phyloP scores from a whole-genome alignment of 1,140 invertebrate species.

The Hylaeus volcanicus region DNA sequence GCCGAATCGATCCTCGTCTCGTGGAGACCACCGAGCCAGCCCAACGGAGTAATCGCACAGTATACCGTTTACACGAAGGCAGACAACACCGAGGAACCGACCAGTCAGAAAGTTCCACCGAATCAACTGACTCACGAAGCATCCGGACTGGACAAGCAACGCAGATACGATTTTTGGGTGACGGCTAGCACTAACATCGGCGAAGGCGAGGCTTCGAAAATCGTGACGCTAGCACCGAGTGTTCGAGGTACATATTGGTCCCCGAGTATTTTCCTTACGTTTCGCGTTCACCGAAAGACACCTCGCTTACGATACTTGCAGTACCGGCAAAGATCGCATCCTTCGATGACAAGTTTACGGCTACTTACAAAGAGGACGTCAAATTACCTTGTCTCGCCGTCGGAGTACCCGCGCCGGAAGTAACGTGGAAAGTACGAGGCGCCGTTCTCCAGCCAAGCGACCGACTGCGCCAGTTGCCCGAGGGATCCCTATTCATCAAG shows the following conservation, averaged over 20 bases:
- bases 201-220: constrained; percentile 93
- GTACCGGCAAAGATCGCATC: constrained; percentile 96
- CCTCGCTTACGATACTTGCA: constrained; percentile 74
- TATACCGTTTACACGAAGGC: constrained; percentile 96
- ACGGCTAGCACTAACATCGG: constrained; percentile 96
- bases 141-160: constrained; percentile 89
- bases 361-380: constrained; percentile 94
- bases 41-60: constrained; percentile 95
- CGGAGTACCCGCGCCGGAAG: constrained; percentile 92
- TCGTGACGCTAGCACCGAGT: constrained; percentile 90
- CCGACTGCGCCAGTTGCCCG: constrained; percentile 89
- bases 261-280: neutral
- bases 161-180: constrained; percentile 96
- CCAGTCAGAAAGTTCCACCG: constrained; percentile 85
- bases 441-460: constrained; percentile 86
- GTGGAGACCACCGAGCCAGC: constrained; percentile 94
- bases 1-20: constrained; percentile 94
- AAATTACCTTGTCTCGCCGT: constrained; percentile 95
- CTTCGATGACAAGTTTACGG: constrained; percentile 94
- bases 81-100: constrained; percentile 85
- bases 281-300: too few species aligned
- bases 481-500: constrained; percentile 94
- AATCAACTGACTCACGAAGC: constrained; percentile 86
- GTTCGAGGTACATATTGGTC: constrained; percentile 84
- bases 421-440: constrained; percentile 91